These are phyloP conservation scores for Vulpes lagopus DNA, from an alignment of 2,113 vertebrate genomes.

Conservation along the genomic window DNA sequence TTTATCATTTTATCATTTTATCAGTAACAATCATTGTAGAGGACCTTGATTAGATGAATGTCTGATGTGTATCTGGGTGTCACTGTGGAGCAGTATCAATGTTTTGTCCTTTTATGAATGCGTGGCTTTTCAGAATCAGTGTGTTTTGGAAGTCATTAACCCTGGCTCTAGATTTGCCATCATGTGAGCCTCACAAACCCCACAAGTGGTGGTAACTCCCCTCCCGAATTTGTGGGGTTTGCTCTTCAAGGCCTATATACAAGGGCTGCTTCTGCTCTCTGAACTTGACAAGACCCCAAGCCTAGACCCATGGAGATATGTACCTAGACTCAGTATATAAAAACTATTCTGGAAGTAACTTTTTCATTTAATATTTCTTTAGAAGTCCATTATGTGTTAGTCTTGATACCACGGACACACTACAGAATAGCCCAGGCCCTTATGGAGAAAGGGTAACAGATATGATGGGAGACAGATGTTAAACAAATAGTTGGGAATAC, in stretches of 20 bases:
- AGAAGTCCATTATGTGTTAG: neutral
- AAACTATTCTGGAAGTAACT: neutral
- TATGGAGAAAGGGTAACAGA: neutral
- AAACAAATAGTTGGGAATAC: neutral
- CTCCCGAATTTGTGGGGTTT: neutral
- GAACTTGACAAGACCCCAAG: neutral
- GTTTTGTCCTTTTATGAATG: neutral
- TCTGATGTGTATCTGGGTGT: neutral
- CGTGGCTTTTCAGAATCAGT: neutral
- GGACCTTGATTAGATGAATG: neutral
- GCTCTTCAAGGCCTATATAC: neutral
- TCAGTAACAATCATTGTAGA: neutral
- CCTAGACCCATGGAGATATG: neutral
- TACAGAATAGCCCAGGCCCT: neutral
- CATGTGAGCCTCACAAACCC: neutral
- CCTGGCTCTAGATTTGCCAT: neutral
- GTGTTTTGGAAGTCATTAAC: neutral
- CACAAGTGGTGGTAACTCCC: neutral
- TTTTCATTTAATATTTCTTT: neutral
- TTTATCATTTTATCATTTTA: neutral
- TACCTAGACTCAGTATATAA: neutral
- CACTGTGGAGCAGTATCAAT: no score
- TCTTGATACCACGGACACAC: neutral
- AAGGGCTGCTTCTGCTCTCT: neutral
- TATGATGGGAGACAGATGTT: neutral